phyloP scores from a whole-genome alignment of 2,888 invertebrate species.

The Cephus pygmeus region DNA sequence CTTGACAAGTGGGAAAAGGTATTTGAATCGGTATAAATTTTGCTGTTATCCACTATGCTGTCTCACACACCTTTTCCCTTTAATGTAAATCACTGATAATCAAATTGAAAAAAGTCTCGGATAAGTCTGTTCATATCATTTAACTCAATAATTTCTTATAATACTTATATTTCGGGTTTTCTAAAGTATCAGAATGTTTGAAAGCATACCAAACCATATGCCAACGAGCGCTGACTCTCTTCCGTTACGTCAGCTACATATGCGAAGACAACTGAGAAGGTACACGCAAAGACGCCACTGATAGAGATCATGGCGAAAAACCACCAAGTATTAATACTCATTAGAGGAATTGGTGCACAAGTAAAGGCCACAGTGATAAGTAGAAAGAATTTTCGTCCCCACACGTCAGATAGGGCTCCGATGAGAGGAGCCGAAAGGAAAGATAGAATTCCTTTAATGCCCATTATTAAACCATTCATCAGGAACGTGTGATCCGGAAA shows the following conservation, averaged over 20 bases:
- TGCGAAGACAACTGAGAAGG: slow-evolving; percentile 99
- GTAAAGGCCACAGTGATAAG: slow-evolving; percentile 98
- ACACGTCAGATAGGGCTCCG: slow-evolving; percentile 97
- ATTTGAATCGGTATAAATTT: too few species aligned
- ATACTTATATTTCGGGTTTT: not conserved
- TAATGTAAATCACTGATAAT: not conserved
- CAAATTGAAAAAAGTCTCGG: not conserved
- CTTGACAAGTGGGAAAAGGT: too few species aligned
- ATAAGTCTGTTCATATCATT: not conserved
- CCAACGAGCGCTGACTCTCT: slow-evolving; percentile 92
- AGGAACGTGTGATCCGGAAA: slow-evolving; percentile 99
- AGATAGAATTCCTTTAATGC: slow-evolving; percentile 96
- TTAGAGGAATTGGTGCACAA: slow-evolving; percentile 97
- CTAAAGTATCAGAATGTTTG: not conserved
- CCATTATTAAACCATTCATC: slow-evolving; percentile 99
- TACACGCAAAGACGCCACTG: slow-evolving; percentile 98
- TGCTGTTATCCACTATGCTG: too few species aligned
- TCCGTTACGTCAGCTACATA: slow-evolving; percentile 99
- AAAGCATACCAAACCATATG: slow-evolving; percentile 87
- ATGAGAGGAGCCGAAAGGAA: slow-evolving; percentile 97
- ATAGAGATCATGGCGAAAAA: slow-evolving; percentile 99
- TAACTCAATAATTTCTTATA: not conserved
- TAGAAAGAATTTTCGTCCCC: slow-evolving; percentile 98
- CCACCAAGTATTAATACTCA: slow-evolving; percentile 99
- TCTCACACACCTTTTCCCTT: not conserved